These are phyloP conservation scores for Tragelaphus eurycerus DNA, from an alignment of 2,797 vertebrate species.

Conservation along the genomic window DNA sequence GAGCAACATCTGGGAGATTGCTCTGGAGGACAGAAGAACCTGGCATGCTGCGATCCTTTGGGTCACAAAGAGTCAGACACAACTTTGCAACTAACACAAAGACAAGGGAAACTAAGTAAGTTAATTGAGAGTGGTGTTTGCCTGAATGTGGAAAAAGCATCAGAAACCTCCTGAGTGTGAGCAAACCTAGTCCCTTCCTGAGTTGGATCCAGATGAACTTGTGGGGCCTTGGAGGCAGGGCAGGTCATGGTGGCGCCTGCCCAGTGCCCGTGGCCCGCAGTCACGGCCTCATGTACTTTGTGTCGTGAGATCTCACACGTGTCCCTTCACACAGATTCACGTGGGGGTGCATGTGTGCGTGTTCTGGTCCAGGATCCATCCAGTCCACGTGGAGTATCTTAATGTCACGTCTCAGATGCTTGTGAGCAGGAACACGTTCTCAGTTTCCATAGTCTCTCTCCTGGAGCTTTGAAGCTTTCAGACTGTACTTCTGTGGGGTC, in stretches of 20 bases:
- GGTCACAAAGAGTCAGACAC: neutral
- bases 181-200: neutral
- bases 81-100: neutral
- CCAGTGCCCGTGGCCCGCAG: neutral
- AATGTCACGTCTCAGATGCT: neutral
- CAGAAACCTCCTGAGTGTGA: fast-evolving
- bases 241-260: neutral
- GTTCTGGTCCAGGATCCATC: neutral
- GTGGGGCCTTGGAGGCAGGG: neutral
- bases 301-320: neutral
- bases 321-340: neutral
- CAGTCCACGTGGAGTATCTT: neutral
- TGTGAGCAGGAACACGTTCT: neutral
- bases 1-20: neutral
- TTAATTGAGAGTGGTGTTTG: neutral
- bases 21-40: neutral
- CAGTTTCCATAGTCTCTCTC: neutral
- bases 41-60: neutral
- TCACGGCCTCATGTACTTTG: neutral
- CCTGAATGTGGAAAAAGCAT: neutral
- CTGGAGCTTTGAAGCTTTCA: neutral
- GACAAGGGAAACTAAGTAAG: neutral
- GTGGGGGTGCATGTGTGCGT: fast-evolving
- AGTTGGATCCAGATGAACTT: neutral
- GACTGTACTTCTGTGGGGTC: neutral